These are phyloP conservation scores for Melieria picta DNA, from an alignment of 2,888 invertebrate species.

Conservation along the genomic window DNA sequence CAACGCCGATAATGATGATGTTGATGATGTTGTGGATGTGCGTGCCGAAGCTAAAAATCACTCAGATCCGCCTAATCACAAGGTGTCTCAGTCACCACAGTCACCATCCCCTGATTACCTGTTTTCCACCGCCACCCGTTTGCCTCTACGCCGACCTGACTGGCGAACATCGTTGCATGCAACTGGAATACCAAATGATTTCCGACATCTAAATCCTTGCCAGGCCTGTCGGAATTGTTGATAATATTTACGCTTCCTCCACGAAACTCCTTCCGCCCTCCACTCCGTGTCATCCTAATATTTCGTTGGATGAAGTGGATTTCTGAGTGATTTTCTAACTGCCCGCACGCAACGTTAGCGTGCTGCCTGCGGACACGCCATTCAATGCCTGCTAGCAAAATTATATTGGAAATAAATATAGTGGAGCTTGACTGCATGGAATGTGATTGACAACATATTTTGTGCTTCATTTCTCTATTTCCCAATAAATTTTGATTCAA, in stretches of 20 bases:
- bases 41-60: conserved; percentile 34
- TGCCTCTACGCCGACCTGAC: not conserved
- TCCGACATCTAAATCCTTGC: conserved; percentile 31
- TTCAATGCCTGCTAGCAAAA: conserved; percentile 21
- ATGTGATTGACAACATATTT: conserved; percentile 27
- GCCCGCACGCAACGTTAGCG: not conserved
- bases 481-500: too few relatives aligned
- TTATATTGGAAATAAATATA: conserved; percentile 14
- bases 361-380: conserved; percentile 9
- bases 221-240: conserved; percentile 17
- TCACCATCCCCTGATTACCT: not conserved
- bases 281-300: too few relatives aligned
- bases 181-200: conserved; percentile 32
- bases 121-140: not conserved
- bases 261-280: not conserved
- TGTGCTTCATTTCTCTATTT: not conserved
- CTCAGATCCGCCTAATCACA: conserved; percentile 1
- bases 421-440: conserved; percentile 21
- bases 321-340: conserved; percentile 24
- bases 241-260: not conserved
- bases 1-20: too few relatives aligned
- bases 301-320: not conserved
- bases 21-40: conserved; percentile 16
- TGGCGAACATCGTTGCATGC: conserved; percentile 18
- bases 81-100: not conserved